Evolutionary conservation across 2,888 invertebrate species (phyloP), one percentile per base, ranked within the genome.

Genomic region (Trichogramma dendrolimi): DNA sequence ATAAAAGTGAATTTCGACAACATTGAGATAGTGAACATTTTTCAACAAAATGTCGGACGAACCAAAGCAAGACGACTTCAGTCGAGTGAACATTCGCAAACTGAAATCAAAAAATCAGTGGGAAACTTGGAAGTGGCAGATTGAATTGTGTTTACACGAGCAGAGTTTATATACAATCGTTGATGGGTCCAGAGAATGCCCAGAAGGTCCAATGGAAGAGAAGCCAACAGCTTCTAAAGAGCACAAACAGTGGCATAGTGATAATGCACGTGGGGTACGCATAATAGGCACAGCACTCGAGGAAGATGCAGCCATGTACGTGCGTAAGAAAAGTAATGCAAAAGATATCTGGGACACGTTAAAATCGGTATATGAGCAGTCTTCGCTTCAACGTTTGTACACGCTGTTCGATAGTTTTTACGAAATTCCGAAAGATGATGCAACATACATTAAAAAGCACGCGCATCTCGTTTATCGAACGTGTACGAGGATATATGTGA

Each of bases 71-170:
- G 27, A 27, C 3, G 27, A 27, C 1, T 27, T 27, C 3, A 27
- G 27, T 2, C 1, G 27, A 27, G 27, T 27, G 27, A 55, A 41
- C 10, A 55, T 69, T 67, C 65, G 62, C 10, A 68, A 69, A 50
- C 48, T 68, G 58, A 48, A 48, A 52, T 66, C 50, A 49, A 66
- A 68, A 44, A 62, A 60, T 27, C 68, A 69, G 49, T 70, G 68
- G 67, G 68, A 68, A 66, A 70, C 67, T 5, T 70, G 69, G 69
- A 70, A 69, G 59, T 69, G 69, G 68, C 68, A 70, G 58, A 69
- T 65, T 41, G 66, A 68, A 58, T 61, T 70, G 7, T 68, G 68
- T 62, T 61, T 69, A 54, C 68, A 68, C 55, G 67, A 69, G 61
- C 67, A 65, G 63, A 68, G 69, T 58, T 60, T 69, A 10, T 62